Evolutionary conservation across 2,888 invertebrate genomes (phyloP), one percentile per base, ranked within the genome.

Genomic region (Andrena hattorfiana): DNA sequence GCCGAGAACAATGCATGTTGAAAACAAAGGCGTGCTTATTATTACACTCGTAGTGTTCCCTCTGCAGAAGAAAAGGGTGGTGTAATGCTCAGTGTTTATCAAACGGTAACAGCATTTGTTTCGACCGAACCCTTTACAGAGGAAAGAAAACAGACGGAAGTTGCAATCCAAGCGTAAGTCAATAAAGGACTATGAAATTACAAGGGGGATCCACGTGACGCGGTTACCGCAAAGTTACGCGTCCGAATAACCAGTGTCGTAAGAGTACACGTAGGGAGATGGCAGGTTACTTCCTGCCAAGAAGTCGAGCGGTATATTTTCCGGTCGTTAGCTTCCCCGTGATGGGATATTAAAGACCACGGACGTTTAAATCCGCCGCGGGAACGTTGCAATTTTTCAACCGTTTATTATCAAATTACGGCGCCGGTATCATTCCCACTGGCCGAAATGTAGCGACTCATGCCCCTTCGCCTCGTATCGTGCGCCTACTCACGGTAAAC

Each of bases 291-390:
- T 77, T 77, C 82, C 77, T 73, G 70, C 8, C 54, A 13, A 69
- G 69, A 30, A 54, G 59, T 30, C 70, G 26, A 62, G 30, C 20
- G 77, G 73, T 70, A 64, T 77, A 83, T 83, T 83, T 83, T 83
- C 82, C 83, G 70, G 72, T 82, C 72, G 82, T 77, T 83, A 83
- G 62, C 73, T 82, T 62, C 73, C 23, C 48, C 42, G 7, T 71
- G 59, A 82, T 66, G 62, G 56, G 70, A 75, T 70, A 80, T 82
- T 81, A 82, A 82, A 67, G 51, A 75, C 48, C 69, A 30, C 30
- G 35, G 51, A 64, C 49, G 69, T 74, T 74, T 74, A 74, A 42
- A 66, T 67, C 5, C 48, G 26, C 42, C 74, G 67, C 59, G n/a
- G 30, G 26, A 32, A 56, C 48, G 48, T 8, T 60, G 32, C 35